Percentiles rank a stretch among this genome's conserved stretches.
These are phyloP conservation scores for Capitulum mitella DNA, from an alignment of 2,888 invertebrate genomes.

Conservation along the genomic window DNA sequence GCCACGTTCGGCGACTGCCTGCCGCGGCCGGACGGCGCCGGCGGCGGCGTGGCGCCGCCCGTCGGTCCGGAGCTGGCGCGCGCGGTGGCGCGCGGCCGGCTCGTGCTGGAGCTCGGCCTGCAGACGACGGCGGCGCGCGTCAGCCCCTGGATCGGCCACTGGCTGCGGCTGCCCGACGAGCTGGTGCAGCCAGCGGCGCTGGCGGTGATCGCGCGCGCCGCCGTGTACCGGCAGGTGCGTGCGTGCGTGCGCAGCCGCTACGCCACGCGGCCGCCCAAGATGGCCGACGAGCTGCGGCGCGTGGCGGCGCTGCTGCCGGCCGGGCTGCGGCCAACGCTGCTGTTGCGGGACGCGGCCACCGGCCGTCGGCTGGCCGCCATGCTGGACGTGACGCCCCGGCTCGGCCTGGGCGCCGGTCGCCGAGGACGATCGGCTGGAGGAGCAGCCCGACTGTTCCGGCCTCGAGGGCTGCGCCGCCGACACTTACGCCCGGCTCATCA, in stretches of 20 bases:
- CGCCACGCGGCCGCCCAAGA: background rate
- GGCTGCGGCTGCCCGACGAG: background rate
- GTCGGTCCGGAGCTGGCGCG: background rate
- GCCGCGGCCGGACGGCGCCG: background rate
- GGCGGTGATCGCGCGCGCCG: background rate
- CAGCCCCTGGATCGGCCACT: background rate
- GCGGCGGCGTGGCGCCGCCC: background rate
- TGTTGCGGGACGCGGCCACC: background rate
- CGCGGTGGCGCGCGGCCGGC: background rate
- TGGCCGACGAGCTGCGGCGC: background rate
- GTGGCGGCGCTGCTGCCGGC: conserved; percentile 2
- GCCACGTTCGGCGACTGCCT: background rate
- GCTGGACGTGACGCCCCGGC: conserved; percentile 5
- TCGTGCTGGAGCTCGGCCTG: background rate
- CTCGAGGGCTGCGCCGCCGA: background rate
- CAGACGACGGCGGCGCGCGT: background rate
- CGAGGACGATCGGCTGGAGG: background rate
- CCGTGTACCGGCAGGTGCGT: background rate
- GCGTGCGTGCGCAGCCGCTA: background rate
- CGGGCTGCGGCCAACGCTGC: background rate
- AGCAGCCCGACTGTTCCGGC: background rate
- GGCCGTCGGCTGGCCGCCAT: background rate
- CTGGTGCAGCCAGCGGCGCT: background rate
- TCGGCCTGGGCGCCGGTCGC: background rate
- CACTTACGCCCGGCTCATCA: background rate